A percentile compares a stretch with the other conserved stretches of the same genome.
phyloP scores from a whole-genome alignment of 1,140 invertebrate genomes.

The Apocrypta bakeri region DNA sequence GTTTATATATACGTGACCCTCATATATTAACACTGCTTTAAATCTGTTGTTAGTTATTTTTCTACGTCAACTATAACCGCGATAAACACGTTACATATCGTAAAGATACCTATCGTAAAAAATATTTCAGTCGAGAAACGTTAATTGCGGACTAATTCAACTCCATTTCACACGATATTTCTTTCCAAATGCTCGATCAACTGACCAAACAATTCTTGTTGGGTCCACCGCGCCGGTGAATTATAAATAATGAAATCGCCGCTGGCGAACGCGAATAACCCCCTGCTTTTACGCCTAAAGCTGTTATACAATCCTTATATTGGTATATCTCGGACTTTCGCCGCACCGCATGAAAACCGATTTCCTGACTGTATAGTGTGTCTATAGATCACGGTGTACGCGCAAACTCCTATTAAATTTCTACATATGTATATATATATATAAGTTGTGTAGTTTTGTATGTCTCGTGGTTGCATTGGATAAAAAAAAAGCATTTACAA shows the following conservation, averaged over 20 bases:
- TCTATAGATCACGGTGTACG: too few relatives aligned
- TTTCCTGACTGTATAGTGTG: not conserved
- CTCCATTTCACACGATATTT: not conserved
- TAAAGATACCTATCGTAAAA: not conserved
- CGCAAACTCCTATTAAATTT: not conserved
- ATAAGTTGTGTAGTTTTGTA: too few relatives aligned
- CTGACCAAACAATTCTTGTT: too few relatives aligned
- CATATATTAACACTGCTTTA: too few relatives aligned
- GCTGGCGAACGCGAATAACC: too few relatives aligned
- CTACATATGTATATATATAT: too few relatives aligned
- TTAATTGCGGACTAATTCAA: not conserved
- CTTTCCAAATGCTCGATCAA: not conserved
- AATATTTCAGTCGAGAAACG: not conserved
- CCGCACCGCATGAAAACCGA: not conserved
- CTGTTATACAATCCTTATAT: not conserved
- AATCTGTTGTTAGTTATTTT: slow-evolving; percentile 57
- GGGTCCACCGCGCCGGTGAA: too few relatives aligned
- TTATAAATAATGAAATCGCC: too few relatives aligned
- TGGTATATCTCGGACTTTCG: not conserved
- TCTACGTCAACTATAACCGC: slow-evolving; percentile 62
- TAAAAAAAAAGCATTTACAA: too few relatives aligned
- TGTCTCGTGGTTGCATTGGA: too few relatives aligned
- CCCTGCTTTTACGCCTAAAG: too few relatives aligned
- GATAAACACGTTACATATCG: slow-evolving; percentile 63
- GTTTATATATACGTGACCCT: too few relatives aligned